Evolutionary conservation across 2,888 invertebrate genomes (phyloP), one percentile per base, ranked within the genome.

Genomic region (Agrochola macilenta): DNA sequence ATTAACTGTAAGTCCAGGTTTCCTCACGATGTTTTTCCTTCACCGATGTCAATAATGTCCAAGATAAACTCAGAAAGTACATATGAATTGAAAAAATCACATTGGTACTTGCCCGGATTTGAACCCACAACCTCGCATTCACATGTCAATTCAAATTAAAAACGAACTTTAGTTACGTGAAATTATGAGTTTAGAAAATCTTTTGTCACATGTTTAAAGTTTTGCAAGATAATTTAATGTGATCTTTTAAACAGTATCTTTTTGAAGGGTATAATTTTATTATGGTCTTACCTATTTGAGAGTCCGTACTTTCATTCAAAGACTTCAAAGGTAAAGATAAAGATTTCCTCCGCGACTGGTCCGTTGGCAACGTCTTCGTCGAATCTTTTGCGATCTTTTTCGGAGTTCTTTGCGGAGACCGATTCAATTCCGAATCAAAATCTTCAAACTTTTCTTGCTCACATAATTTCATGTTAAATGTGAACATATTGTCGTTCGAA

Each of bases 241-340:
- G 12, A 66, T 4, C 26, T 57, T 57, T 5, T 26, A 12, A 12
- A 57, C n/a, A n/a, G 57, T 57, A 57, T 57, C 12, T 57, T n/a
- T 4, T 54, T 23, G 17, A 76, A 30, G 5, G 5, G 1, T 20
- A 17, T 5, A 2, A 57, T 39, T n/a, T n/a, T n/a, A n/a, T n/a
- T 2, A 9, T 4, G 2, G 0, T 49, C 81, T 78, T 78, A 78
- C 78, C 91, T 35, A 93, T 91, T 75, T 95, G 95, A 1, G 94
- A 90, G 81, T 96, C 96, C 0, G 94, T 90, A 85, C 93, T 94
- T 82, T 97, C 95, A n/a, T 94, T 93, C 83, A 98, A 91, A 0
- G 98, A 97, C 91, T 98, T 98, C 12, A 98, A 92, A 0, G 98
- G 98, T 70, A 98, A 94, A 74, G 98, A 98, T 85, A 98, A 95